A percentile compares a stretch with the other conserved stretches of the same genome.
Conservation (phyloP, 2,113 vertebrate genomes). For the Chrysochloris asiatica region DNA sequence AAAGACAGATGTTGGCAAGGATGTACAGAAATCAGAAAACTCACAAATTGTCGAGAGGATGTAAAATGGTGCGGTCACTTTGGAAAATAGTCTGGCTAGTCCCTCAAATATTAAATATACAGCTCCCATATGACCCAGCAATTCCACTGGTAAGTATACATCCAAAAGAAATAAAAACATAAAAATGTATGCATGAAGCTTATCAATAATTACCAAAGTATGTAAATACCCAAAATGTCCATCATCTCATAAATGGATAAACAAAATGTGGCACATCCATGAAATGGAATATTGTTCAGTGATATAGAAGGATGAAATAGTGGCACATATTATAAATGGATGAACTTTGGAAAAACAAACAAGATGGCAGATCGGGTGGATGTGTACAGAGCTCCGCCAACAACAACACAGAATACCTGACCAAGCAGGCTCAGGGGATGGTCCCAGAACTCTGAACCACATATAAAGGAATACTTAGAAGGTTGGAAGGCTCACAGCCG, state of each 20-base stretch:
- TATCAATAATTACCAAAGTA: not conserved
- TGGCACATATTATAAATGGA: not conserved
- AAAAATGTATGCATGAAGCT: not conserved
- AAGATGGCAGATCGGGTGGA: no score
- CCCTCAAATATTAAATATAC: not conserved
- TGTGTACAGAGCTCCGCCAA: no score
- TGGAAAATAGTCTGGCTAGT: not conserved
- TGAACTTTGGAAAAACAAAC: not conserved
- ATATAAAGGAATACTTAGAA: no score
- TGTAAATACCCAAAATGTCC: not conserved
- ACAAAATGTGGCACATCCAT: not conserved
- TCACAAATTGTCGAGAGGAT: not conserved
- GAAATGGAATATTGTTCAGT: not conserved
- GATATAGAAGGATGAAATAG: not conserved
- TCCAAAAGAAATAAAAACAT: not conserved
- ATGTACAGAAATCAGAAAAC: not conserved
- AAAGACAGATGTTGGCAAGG: not conserved
- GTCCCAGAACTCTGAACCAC: no score
- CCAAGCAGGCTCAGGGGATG: no score
- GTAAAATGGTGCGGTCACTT: not conserved
- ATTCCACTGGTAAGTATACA: not conserved
- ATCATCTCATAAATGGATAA: not conserved
- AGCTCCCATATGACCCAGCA: not conserved
- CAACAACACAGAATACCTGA: no score
- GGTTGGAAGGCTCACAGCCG: no score